Evolutionary conservation across 2,113 vertebrate genomes (phyloP), one percentile per base, ranked within the genome.

Genomic region (Chlamydotis undulata): DNA sequence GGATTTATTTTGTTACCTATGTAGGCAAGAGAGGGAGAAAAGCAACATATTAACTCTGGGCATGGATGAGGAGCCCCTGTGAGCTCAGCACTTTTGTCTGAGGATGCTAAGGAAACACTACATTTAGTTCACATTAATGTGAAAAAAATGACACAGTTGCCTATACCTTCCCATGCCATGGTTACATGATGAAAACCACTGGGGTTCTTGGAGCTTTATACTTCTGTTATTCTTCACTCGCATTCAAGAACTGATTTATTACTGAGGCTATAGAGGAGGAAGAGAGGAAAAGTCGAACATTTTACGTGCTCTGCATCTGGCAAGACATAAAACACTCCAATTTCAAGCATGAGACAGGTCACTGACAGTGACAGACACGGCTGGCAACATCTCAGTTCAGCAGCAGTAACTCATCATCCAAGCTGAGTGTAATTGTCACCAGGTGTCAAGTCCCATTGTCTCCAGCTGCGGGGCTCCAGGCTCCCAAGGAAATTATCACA

Each of bases 221-320:
- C 76, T 91, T 84, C 74, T 90, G 89, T 80, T 95, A 53, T 78
- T 85, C 69, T 64, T 93, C 92, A 75, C 77, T 94, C 71, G 56
- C 52, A 74, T 95, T 93, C 83, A 89, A 78, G 80, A 96, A 91
- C 77, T 92, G 91, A 94, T 96, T 97, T 97, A 97, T 93, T 90
- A 87, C 87, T 85, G 55, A 70, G 70, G 71, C 69, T 87, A 52
- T 11, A 33, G 60, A 86, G 52, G 76, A 94, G 64, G 83, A 94
- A 87, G 41, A 83, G 65, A 63, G 65, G 63, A 69, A 91, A 93
- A 90, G 28, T 61, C 86, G 85, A 94, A 89, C 49, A 77, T 86
- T 92, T 90, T 87, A 59, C 83, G 63, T 71, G 84, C 55, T 92
- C 68, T 93, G 35, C 56, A 96, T 86, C 76, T 97, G 83, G 93